Evolutionary conservation across 2,113 vertebrate species (phyloP), one percentile per base, ranked within the genome.

Genomic region (Anseranas semipalmata): DNA sequence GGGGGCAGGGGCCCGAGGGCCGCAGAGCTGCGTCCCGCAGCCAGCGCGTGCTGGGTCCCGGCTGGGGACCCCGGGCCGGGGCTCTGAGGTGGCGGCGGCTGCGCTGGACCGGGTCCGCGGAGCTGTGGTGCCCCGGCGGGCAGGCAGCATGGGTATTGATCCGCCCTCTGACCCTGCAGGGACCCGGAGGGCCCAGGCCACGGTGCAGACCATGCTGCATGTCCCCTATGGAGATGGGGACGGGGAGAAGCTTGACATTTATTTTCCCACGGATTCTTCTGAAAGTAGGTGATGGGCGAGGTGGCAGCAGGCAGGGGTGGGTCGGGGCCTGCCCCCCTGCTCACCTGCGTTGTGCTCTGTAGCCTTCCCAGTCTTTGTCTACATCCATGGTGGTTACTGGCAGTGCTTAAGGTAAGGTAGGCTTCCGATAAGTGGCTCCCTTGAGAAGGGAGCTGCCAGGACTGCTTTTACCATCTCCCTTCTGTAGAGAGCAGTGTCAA

Each of bases 381-480:
- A 99, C 92, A 28, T 99, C 25, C 99, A 99, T 1, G 99, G 99
- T 5, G 99, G 99, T 15, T 99, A 99, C 97, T 99, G 99, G 99
- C 99, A 99, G 98, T 97, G 97, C 27, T 93, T 99, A 87, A 99
- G 99, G 99, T 99, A 96, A 92, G 98, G 15, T 2, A 52, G 25
- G 7, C 45, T 37, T n/a, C 4, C 1, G 14, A 22, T 1, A 46
- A 5, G 32, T 39, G 22, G 13, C 7, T n/a, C 71, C 30, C 59
- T 27, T 4, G 25, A 6, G 19, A 53, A 33, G 20, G 37, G 63
- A 58, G 2, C 9, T 62, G 14, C 33, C 35, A 1, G 4, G 4
- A 20, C 15, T 1, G 0, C 33, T 2, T 30, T 9, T 18, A 7
- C 58, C 4, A 3, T 9, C 7, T 10, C 33, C 46, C 27, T 46